Evolutionary conservation across 1,140 invertebrate species (phyloP), one percentile per base, ranked within the genome.

Genomic region (Idris sp.): DNA sequence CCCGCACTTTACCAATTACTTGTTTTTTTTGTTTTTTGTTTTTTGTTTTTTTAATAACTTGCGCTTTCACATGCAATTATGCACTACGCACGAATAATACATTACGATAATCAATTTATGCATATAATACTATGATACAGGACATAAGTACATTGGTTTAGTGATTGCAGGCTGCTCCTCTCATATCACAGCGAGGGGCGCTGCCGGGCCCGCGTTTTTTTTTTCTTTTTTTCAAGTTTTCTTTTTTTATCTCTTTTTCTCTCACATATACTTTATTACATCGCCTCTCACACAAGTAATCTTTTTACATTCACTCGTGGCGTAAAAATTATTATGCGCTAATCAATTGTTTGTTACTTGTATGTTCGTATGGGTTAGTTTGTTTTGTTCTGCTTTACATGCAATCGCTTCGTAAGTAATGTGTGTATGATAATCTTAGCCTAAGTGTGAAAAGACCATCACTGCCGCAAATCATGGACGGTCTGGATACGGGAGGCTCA

Each of bases 101-200:
- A 77, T 73, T 75, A 72, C 48, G 73, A 77, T 74, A 76, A 77
- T 76, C 64, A 64, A 73, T 78, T 77, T 79, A 77, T 76, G 71
- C 76, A 71, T 78, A 86, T 86, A 86, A 86, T 86, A 84, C 84
- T 87, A 87, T 87, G 61, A 81, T 87, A 87, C 86, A 88, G 81
- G 79, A 83, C 85, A 86, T 87, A 87, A 88, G 85, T 88, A 88
- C 86, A 88, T 86, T 88, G 85, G 85, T 88, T 86, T 88, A 88
- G 80, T 85, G 84, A 87, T 87, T 87, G 86, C 86, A 87, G 86
- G 86, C 86, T 87, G 85, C 86, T 87, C 86, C 85, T 85, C 86
- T 88, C 84, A 83, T 88, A 88, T 87, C 86, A 88, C 85, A 88
- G 84, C 83, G 85, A 88, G 86, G 86, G 85, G 85, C 84, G 82